phyloP scores from a whole-genome alignment of 2,888 invertebrate species.

The Scrobipalpa atriplicella region DNA sequence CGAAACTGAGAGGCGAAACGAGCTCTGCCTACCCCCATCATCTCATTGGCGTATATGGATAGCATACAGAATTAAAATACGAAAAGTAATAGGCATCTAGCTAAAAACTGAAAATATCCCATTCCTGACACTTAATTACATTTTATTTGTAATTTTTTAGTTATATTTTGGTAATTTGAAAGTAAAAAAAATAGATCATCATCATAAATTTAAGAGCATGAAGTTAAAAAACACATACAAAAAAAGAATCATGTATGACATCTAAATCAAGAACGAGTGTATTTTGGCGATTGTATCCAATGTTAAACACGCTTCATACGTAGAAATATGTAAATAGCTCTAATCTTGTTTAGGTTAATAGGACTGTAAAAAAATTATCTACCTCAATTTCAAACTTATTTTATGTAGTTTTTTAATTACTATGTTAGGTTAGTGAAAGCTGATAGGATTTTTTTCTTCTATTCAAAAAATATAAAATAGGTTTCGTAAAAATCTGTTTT shows the following conservation, averaged over 20 bases:
- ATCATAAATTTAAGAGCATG: neutral
- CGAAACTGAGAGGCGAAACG: too few species aligned
- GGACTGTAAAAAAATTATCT: slow-evolving; percentile 82
- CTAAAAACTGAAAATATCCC: neutral
- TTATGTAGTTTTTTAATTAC: slow-evolving; percentile 75
- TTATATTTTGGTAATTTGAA: neutral
- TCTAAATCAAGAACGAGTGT: slow-evolving; percentile 52
- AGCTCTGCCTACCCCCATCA: too few species aligned
- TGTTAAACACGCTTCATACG: slow-evolving; percentile 71
- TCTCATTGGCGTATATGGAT: too few species aligned
- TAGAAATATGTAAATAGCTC: slow-evolving; percentile 76
- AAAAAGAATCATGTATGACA: neutral
- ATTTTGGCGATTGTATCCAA: slow-evolving; percentile 60
- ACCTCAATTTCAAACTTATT: slow-evolving; percentile 80
- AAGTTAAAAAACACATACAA: neutral
- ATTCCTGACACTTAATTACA: slow-evolving; percentile 6
- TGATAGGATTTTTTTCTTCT: slow-evolving; percentile 63
- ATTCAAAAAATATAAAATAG: slow-evolving; percentile 62
- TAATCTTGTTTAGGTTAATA: slow-evolving; percentile 79
- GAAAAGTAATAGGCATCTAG: neutral
- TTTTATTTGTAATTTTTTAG: neutral
- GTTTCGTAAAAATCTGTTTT: slow-evolving; percentile 51
- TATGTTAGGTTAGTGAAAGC: slow-evolving; percentile 77
- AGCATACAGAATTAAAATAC: neutral
- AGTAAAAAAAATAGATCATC: neutral